Conservation (phyloP, 2,888 invertebrate genomes). For the Drosophila hawaiiensis region DNA sequence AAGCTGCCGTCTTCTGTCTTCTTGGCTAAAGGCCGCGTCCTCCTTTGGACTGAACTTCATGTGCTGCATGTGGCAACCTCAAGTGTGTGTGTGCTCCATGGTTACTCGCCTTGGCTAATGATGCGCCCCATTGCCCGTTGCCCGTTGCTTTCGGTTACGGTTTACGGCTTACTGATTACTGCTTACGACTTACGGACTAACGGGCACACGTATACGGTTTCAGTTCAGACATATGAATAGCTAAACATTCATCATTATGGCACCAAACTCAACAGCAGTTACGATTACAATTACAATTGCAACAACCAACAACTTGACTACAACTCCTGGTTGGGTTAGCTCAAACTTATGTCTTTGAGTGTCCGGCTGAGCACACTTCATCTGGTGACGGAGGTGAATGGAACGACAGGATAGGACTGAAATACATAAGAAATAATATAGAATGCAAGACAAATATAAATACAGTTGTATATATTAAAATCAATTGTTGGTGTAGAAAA, state of each 20-base stretch:
- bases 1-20: conserved; percentile 39
- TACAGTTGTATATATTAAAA: background rate
- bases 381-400: background rate
- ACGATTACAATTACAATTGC: conserved; percentile 51
- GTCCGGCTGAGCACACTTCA: conserved; percentile 32
- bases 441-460: background rate
- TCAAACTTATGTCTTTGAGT: conserved; percentile 39
- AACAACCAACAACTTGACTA: conserved; percentile 29
- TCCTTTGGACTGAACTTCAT: conserved; percentile 26
- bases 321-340: conserved; percentile 21
- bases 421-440: background rate
- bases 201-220: conserved; percentile 48
- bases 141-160: conserved; percentile 29
- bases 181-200: conserved; percentile 11
- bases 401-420: background rate
- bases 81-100: conserved; percentile 77
- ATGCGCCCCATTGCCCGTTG: conserved; percentile 67
- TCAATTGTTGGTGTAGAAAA: background rate
- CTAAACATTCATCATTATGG: conserved; percentile 76
- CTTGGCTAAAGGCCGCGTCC: conserved; percentile 37
- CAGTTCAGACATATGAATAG: conserved; percentile 71
- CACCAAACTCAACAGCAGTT: conserved; percentile 50
- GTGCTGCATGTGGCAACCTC: conserved; percentile 66
- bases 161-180: conserved; percentile 51
- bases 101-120: conserved; percentile 74